Base-by-base conservation (phyloP, 2,888 invertebrate species). In the Timema podura region DNA sequence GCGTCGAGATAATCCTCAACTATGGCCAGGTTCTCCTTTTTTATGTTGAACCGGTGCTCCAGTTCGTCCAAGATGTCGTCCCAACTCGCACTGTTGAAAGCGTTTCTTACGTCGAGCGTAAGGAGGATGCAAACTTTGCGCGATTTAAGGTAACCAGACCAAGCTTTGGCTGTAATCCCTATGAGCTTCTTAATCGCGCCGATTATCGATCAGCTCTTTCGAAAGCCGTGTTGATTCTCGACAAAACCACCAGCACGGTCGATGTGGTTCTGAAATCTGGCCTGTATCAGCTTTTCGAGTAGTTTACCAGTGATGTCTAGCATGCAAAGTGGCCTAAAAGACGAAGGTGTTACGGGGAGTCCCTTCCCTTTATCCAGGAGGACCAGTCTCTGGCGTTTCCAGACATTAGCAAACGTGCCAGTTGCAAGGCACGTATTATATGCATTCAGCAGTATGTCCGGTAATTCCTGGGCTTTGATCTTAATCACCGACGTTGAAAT, bases 1-100 rank as follows among this genome's bases (percentile, higher is more conserved):
- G 51, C 51, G 51, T 51, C n/a, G 3, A 51, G 51, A 51, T 51
- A 51, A 51, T 51, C 51, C 11, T 51, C 51, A 51, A 51, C 51
- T 51, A 51, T 51, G 51, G 51, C n/a, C 30, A 30, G 3, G 30
- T 30, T 30, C 30, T 30, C 30, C 1, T 30, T 30, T 30, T 30
- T 30, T 30, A 30, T 30, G 3, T 30, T 30, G 3, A 30, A 30
- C 30, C 30, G 30, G 3, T 30, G 30, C 30, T 30, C 51, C 51
- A 51, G 51, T 51, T 11, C 51, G 51, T 51, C 51, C 51, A 51
- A 2, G n/a, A 51, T 51, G 51, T 51, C 11, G 3, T 51, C 51
- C 51, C 51, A 51, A 2, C n/a, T 51, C n/a, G 51, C 51, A 3
- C 30, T 30, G 30, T 30, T 30, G 30, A 30, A 30, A 30, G 30